Conservation (phyloP, 1,140 invertebrate species). For the Drosophila triauraria region DNA sequence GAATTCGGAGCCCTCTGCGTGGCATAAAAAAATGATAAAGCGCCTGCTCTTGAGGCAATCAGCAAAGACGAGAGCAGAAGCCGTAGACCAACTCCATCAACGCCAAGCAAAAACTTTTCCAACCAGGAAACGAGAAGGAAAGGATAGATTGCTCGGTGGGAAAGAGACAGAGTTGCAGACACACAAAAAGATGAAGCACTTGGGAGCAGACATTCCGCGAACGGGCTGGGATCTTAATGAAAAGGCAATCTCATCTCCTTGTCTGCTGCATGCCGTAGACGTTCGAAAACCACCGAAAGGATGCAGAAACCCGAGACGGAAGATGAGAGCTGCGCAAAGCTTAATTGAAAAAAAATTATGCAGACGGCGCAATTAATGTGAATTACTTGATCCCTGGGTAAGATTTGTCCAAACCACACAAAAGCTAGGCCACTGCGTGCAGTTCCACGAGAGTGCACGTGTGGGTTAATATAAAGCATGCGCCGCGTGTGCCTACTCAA, state of each 20-base stretch:
- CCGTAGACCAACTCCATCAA: slow-evolving; percentile 58
- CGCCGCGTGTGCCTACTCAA: slow-evolving; percentile 11
- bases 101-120: slow-evolving; percentile 53
- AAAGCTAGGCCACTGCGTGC: slow-evolving; percentile 23
- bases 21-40: slow-evolving; percentile 56
- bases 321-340: slow-evolving; percentile 39
- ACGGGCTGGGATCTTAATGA: slow-evolving; percentile 50
- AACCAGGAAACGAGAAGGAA: slow-evolving; percentile 21
- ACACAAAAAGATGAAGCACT: slow-evolving; percentile 65
- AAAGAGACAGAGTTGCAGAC: slow-evolving; percentile 26
- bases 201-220: slow-evolving; percentile 53
- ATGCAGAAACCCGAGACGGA: slow-evolving; percentile 12
- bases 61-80: slow-evolving; percentile 44
- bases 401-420: slow-evolving; percentile 43
- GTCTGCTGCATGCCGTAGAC: slow-evolving; percentile 39
- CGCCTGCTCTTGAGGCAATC: slow-evolving; percentile 52
- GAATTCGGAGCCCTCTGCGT: not conserved
- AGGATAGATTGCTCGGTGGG: not conserved
- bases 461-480: slow-evolving; percentile 25
- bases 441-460: slow-evolving; percentile 20
- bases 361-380: slow-evolving; percentile 49
- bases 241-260: slow-evolving; percentile 68
- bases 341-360: slow-evolving; percentile 76
- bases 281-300: slow-evolving; percentile 33
- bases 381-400: slow-evolving; percentile 20